Evolutionary conservation across 2,113 vertebrate genomes (phyloP).

Genomic region (Nesoenas mayeri): DNA sequence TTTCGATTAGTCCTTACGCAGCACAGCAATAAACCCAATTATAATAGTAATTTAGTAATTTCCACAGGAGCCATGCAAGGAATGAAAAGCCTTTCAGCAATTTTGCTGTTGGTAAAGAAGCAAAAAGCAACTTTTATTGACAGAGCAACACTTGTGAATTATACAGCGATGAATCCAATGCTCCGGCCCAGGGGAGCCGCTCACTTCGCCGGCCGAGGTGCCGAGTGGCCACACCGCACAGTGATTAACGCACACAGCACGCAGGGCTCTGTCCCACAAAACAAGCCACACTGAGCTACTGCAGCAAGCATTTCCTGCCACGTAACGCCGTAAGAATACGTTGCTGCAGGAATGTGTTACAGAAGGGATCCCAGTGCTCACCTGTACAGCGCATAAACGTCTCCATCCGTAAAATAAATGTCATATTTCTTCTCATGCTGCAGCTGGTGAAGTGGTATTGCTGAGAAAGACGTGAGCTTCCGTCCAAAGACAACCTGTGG

Average conservation of each 20-base stretch:
- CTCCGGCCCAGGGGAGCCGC: background rate
- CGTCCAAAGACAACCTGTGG: slow-evolving; percentile 90
- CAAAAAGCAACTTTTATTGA: background rate
- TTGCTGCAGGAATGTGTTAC: background rate
- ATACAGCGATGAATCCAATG: rapidly evolving
- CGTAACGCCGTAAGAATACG: rapidly evolving
- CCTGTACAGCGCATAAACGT: slow-evolving; percentile 88
- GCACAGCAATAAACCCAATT: background rate
- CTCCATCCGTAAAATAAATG: slow-evolving; percentile 88
- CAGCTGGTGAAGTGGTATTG: slow-evolving; percentile 81
- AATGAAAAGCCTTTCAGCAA: background rate
- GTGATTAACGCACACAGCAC: background rate
- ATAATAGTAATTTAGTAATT: background rate
- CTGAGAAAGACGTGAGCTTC: slow-evolving; percentile 82
- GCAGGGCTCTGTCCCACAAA: background rate
- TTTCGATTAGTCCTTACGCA: background rate
- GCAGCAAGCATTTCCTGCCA: background rate
- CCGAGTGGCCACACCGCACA: background rate
- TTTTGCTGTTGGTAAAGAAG: background rate
- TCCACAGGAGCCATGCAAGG: background rate
- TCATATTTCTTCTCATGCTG: slow-evolving; percentile 90
- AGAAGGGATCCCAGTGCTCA: slow-evolving; percentile 21
- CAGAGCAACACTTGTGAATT: background rate
- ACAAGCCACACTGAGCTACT: background rate
- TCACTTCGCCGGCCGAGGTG: background rate